Percentiles rank a stretch among this genome's conserved stretches.
phyloP scores from a whole-genome alignment of 2,797 vertebrate genomes.

The Rhinogobio ventralis region DNA sequence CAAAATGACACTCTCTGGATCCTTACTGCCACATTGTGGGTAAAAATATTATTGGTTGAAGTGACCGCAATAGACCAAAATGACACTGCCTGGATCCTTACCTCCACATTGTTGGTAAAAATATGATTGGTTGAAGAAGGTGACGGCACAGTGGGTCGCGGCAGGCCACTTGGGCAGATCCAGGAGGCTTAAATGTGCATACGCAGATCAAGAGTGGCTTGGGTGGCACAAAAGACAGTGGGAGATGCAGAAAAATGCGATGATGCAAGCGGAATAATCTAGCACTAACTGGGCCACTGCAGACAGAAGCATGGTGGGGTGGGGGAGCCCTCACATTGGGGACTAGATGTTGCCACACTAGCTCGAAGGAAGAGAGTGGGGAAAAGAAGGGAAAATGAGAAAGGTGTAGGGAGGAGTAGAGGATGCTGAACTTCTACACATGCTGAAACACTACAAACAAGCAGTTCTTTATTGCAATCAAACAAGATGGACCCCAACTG shows the following conservation, averaged over 20 bases:
- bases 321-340: constrained; percentile 22
- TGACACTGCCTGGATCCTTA: not conserved
- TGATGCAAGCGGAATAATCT: constrained; percentile 41
- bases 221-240: constrained; percentile 36
- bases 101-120: not conserved
- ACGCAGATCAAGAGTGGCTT: constrained; percentile 31
- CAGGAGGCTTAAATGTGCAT: constrained; percentile 32
- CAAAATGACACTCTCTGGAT: no score
- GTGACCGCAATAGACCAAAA: not conserved
- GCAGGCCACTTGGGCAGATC: constrained; percentile 26
- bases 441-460: constrained; percentile 1
- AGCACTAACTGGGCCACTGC: constrained; percentile 48
- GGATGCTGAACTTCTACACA: not conserved
- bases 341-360: constrained; percentile 31
- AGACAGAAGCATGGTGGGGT: constrained; percentile 22
- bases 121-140: constrained; percentile 16
- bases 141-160: not conserved
- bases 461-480: not conserved
- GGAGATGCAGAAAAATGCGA: constrained; percentile 35
- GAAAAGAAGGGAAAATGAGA: not conserved
- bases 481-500: not conserved
- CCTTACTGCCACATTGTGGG: no score
- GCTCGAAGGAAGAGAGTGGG: not conserved
- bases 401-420: not conserved
- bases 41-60: no score